Base-by-base conservation (phyloP, 1,140 invertebrate species). In the Halesus radiatus region DNA sequence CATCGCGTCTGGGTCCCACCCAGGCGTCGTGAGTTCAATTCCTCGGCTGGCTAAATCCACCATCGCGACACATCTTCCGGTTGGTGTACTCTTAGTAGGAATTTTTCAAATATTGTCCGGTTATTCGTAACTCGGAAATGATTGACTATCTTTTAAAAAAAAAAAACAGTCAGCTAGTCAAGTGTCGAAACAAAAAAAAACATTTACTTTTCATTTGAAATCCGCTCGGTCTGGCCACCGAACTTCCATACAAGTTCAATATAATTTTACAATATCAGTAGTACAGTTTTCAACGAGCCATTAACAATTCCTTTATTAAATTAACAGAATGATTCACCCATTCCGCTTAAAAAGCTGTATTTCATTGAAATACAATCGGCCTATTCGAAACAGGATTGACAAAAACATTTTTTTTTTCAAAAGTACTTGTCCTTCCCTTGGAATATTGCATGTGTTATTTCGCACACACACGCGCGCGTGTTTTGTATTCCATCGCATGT, bases 371-470 rank as follows among this genome's bases (percentile, higher is more conserved):
- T 66, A 62, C 23, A 52, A 78, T 79, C 76, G 72, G 56, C 76
- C 80, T 74, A 81, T 81, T 72, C 76, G 53, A 81, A 79, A 78
- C 68, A 56, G 23, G 70, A 78, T 74, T 66, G 72, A 81, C 68
- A 74, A 74, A 80, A 81, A 78, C 75, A 81, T 81, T 78, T 78
- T 78, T 81, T 78, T 78, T 81, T 78, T 78, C n/a, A 29, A n/a
- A 32, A 58, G 32, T 64, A 53, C 79, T 75, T 75, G 56, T 68
- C 45, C 23, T 70, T 79, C 50, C 64, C 66, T 62, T 16, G 45
- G n/a, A 70, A 52, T 56, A 70, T 56, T 60, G 29, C 45, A 62
- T 74, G 52, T 80, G 45, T 74, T 75, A 78, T 78, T 78, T 78
- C 64, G 29, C 52, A 66, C 79, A 64, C 52, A 66, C 79, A 64